These are phyloP conservation scores for Hydractinia symbiolongicarpus DNA, from an alignment of 30 jellyfish, hydroid and myxozoan species.

Conservation along the genomic window DNA sequence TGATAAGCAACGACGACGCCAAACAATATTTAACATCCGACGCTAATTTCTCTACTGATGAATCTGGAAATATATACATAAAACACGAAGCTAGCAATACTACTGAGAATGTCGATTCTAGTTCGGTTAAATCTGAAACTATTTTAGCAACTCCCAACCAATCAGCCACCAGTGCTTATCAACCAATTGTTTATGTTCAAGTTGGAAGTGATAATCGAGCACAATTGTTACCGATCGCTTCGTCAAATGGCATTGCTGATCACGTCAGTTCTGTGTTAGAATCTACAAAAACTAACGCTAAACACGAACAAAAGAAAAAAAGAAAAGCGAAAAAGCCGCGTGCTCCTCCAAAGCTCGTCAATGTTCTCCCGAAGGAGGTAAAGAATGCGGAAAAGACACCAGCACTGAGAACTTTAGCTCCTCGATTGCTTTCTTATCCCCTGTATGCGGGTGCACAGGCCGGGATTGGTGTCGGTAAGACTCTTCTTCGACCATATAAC, in stretches of 20 bases:
- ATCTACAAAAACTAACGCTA: not conserved
- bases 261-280: not conserved
- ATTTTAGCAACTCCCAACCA: not conserved
- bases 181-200: conserved; percentile 27
- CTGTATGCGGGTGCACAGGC: conserved; percentile 32
- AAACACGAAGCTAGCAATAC: conserved; percentile 20
- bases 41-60: not conserved
- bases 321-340: not conserved
- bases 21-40: conserved; percentile 6
- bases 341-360: not conserved
- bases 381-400: not conserved
- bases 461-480: conserved; percentile 14
- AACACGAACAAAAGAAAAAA: not conserved
- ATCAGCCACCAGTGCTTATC: not conserved
- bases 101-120: not conserved
- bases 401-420: conserved; percentile 26
- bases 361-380: not conserved
- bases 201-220: conserved; percentile 4
- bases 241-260: not conserved
- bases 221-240: conserved; percentile 8
- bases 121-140: conserved; percentile 5
- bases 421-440: conserved; percentile 22
- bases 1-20: not conserved
- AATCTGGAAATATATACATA: conserved; percentile 11
- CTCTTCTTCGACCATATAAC: conserved; percentile 3